phyloP scores from a whole-genome alignment of 2,797 vertebrate genomes.

The Crotalus adamanteus region DNA sequence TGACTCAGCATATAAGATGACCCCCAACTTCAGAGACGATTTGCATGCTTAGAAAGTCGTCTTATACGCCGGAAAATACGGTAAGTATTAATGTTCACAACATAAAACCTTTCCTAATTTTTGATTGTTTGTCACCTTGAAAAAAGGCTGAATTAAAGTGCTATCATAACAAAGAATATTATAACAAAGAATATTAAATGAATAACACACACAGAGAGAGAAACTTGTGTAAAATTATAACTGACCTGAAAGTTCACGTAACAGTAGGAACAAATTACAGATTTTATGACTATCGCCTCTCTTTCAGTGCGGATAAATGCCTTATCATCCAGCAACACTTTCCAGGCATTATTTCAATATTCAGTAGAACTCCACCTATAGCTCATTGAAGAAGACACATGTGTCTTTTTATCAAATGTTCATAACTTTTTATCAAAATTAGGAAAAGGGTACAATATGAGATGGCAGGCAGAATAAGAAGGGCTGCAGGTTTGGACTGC shows the following conservation, averaged over 20 bases:
- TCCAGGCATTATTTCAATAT: conserved; percentile 28
- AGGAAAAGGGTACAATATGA: not conserved
- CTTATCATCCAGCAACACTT: conserved; percentile 22
- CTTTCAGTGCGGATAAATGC: conserved; percentile 8
- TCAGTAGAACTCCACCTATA: not conserved
- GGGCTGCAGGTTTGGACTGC: not conserved
- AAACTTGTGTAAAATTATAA: conserved; percentile 13
- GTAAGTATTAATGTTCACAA: conserved; percentile 58
- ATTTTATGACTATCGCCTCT: conserved; percentile 10
- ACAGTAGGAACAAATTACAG: not conserved
- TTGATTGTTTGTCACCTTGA: conserved; percentile 57
- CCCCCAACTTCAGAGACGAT: no score
- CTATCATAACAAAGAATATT: conserved; percentile 37
- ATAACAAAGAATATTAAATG: conserved; percentile 43
- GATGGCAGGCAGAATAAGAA: not conserved
- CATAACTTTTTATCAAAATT: not conserved
- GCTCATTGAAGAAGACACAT: not conserved
- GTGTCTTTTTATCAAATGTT: not conserved
- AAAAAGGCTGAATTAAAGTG: conserved; percentile 28
- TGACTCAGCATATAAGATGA: no score
- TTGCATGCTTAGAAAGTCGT: no score
- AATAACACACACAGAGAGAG: not conserved
- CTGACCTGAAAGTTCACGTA: not conserved
- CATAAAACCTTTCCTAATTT: conserved; percentile 60
- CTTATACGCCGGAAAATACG: no score